Evolutionary conservation across 2,113 vertebrate species (phyloP).

Genomic region (Callopanchax toddi): DNA sequence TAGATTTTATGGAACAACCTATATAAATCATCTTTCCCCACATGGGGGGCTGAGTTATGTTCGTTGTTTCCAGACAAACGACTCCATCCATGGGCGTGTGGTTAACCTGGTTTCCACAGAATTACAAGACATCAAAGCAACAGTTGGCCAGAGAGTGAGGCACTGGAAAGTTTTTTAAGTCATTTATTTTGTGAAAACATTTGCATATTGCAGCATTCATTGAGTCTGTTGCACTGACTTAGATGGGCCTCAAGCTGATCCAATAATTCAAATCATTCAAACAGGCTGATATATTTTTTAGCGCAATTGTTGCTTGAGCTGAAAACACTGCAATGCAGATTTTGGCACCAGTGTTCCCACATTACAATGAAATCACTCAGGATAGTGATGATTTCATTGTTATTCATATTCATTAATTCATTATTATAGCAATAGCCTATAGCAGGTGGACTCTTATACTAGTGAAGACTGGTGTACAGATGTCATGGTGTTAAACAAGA

Average conservation of each 20-base stretch:
- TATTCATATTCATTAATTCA: no score
- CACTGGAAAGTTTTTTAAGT: neutral
- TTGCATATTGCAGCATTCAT: neutral
- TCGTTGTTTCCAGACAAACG: conserved; percentile 10
- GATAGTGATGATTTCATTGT: no score
- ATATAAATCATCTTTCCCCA: conserved; percentile 55
- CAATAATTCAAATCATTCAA: neutral
- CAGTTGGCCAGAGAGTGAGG: conserved; percentile 25
- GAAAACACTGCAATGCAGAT: conserved; percentile 28
- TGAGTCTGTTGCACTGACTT: neutral
- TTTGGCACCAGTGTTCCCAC: neutral
- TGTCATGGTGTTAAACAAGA: no score
- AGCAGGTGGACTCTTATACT: no score
- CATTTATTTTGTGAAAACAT: neutral
- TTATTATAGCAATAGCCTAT: no score
- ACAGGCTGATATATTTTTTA: conserved; percentile 2
- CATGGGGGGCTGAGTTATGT: conserved; percentile 35
- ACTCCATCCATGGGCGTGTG: conserved; percentile 18
- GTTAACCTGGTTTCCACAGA: conserved; percentile 48
- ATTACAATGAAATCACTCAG: neutral
- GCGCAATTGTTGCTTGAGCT: neutral
- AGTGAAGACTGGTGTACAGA: no score
- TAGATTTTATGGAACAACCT: conserved; percentile 62
- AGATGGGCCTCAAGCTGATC: neutral
- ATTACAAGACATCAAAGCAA: conserved; percentile 28